phyloP scores from a whole-genome alignment of 2,797 vertebrate species.

The Trichosurus vulpecula region DNA sequence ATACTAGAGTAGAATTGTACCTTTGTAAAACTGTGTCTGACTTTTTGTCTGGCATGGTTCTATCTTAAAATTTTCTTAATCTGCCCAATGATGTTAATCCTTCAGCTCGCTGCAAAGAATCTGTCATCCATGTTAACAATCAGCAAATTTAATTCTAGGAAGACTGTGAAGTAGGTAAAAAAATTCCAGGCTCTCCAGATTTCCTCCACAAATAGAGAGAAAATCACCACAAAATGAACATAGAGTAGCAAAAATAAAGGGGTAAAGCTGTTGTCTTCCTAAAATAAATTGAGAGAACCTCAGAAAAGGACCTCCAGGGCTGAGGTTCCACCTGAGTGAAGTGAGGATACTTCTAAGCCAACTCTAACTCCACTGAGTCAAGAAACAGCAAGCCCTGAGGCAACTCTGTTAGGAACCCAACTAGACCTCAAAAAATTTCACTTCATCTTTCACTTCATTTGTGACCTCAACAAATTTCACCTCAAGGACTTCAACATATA shows the following conservation, averaged over 20 bases:
- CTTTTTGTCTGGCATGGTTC: neutral
- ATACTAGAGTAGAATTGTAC: neutral
- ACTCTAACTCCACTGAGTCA: neutral
- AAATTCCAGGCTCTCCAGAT: neutral
- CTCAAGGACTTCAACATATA: neutral
- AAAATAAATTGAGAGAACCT: neutral
- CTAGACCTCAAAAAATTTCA: neutral
- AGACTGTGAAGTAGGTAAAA: neutral
- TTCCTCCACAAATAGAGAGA: neutral
- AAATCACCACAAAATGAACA: neutral
- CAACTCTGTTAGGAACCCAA: neutral
- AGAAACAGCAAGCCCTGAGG: neutral
- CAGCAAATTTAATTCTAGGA: slow-evolving; percentile 69
- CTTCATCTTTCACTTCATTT: neutral
- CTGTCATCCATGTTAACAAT: slow-evolving; percentile 66
- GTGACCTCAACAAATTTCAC: neutral
- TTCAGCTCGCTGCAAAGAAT: slow-evolving; percentile 59
- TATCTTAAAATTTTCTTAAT: slow-evolving; percentile 63
- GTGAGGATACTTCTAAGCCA: neutral
- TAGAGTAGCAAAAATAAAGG: neutral
- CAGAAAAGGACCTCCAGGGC: neutral
- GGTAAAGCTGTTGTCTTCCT: too few species aligned
- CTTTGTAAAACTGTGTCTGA: slow-evolving; percentile 1
- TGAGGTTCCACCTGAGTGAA: neutral
- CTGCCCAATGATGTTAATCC: slow-evolving; percentile 54